These are phyloP conservation scores for Poeciliopsis gracilis DNA, from an alignment of 2,797 vertebrate genomes.

Conservation along the genomic window DNA sequence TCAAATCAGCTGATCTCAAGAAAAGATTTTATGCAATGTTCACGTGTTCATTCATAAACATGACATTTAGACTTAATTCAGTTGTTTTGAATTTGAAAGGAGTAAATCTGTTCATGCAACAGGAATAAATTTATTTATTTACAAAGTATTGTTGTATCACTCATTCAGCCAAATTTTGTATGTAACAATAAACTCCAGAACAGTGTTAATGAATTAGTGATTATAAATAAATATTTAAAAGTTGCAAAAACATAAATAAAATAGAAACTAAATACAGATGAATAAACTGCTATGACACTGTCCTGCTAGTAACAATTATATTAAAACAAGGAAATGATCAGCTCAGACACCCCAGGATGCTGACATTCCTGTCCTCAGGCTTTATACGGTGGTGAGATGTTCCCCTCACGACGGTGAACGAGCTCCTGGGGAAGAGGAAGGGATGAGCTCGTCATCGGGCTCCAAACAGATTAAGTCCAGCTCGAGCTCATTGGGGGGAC, in stretches of 20 bases:
- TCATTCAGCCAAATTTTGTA: neutral
- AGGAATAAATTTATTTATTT: neutral
- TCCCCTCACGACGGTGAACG: neutral
- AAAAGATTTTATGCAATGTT: too few relatives aligned
- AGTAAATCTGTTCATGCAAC: neutral
- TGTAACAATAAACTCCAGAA: neutral
- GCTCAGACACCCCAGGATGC: neutral
- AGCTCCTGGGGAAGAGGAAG: too few relatives aligned
- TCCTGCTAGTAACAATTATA: neutral
- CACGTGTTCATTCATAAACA: too few relatives aligned
- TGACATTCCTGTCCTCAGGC: neutral
- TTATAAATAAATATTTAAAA: neutral
- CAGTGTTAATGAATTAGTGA: neutral
- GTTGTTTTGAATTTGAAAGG: too few relatives aligned
- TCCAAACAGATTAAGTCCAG: neutral
- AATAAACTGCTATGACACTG: neutral
- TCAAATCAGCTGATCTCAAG: too few relatives aligned
- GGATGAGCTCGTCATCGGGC: neutral
- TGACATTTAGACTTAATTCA: too few relatives aligned
- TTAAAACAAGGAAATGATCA: neutral
- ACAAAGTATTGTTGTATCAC: neutral
- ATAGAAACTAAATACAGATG: neutral
- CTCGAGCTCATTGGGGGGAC: fast-evolving
- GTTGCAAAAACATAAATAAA: neutral
- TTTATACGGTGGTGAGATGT: neutral